Evolutionary conservation across 2,113 vertebrate species (phyloP), one percentile per base, ranked within the genome.

Genomic region (Oncorhynchus nerka): DNA sequence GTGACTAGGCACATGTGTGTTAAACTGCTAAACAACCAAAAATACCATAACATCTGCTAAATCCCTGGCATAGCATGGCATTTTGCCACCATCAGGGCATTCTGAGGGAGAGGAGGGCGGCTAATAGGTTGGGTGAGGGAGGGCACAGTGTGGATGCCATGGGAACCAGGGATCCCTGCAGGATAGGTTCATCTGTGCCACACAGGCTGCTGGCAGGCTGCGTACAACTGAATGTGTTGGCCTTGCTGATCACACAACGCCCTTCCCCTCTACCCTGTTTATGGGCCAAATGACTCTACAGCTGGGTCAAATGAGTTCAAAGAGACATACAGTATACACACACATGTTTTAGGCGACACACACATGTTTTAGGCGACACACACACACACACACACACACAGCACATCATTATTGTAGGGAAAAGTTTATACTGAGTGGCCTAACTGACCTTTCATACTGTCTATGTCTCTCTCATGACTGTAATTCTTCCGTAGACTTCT

Each of bases 131-230:
- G 73, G 79, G 81, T 71, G 51, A 5, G 81, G 75, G 49, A 7
- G 81, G 75, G 80, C 80, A 67, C 39, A 45, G 15, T 55, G 51
- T 55, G 51, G 91, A 83, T 86, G 78, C 86, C 83, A 88, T 87
- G 86, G 89, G 75, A 87, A 89, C 86, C 79, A 84, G 68, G 39
- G 73, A 80, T 75, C 81, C 68, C 74, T 80, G 70, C 85, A 85
- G 68, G 72, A 70, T 79, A 83, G 80, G 51, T 45, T 45, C 0
- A 11, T 45, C 2, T 75, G 55, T 72, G 75, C 75, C 73, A 24
- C 75, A 79, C 65, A 69, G 45, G 66, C 39, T 77, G 68, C 5
- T 49, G 39, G 8, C 19, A 62, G 59, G 59, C 59, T 62, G 59
- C n/a, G 0, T 12, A 24, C 2, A n/a, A 70, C n/a, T 55, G 19